Conservation (phyloP, 2,113 vertebrate genomes). For the Phalacrocorax brasilianus region DNA sequence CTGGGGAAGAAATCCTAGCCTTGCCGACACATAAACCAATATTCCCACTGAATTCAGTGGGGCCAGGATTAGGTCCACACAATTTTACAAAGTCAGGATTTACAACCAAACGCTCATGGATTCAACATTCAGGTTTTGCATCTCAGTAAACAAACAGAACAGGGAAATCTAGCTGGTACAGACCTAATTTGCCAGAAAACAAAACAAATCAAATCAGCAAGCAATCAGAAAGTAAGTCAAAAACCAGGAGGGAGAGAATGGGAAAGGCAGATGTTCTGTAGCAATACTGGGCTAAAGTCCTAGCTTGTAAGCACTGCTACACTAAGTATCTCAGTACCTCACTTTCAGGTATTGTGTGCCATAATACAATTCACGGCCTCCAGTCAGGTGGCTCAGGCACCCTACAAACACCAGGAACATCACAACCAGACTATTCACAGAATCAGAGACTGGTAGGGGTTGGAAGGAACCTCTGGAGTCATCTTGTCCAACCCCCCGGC, state of each 20-base stretch:
- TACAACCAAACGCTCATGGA: fast-evolving
- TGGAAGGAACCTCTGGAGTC: too few species aligned
- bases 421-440: background rate
- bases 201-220: background rate
- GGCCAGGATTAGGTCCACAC: background rate
- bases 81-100: background rate
- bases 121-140: background rate
- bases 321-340: background rate
- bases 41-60: background rate
- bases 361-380: background rate
- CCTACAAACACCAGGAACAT: background rate
- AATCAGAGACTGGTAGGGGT: too few species aligned
- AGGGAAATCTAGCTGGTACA: background rate
- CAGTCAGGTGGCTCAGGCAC: background rate
- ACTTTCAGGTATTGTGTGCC: background rate
- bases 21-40: background rate
- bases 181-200: background rate
- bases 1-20: background rate
- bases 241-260: background rate
- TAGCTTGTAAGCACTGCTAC: background rate
- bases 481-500: too few species aligned
- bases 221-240: background rate
- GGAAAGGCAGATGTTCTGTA: background rate
- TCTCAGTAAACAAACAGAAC: background rate
- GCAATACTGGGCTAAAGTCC: background rate